Percentiles rank a stretch among this genome's conserved stretches.
These are phyloP conservation scores for Cheirogaleus major DNA, from an alignment of 2,797 vertebrate species.

Conservation along the genomic window DNA sequence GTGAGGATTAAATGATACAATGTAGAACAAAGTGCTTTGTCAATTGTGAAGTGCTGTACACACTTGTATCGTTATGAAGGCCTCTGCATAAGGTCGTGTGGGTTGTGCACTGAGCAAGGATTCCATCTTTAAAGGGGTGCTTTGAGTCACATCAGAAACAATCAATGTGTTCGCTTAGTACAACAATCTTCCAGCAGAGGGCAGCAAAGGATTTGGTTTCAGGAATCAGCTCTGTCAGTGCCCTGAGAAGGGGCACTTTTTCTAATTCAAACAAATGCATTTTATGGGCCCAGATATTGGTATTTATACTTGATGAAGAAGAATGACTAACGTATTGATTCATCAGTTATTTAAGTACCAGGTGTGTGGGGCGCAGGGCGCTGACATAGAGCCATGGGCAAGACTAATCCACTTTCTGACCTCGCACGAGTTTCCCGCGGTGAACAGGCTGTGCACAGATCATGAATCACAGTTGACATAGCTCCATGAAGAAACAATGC, in stretches of 20 bases:
- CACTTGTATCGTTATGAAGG: background rate
- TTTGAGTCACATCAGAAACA: background rate
- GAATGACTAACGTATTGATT: background rate
- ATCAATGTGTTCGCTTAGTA: background rate
- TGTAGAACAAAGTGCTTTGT: background rate
- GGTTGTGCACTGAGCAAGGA: background rate
- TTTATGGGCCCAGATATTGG: background rate
- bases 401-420: background rate
- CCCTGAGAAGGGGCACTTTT: background rate
- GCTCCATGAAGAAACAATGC: background rate
- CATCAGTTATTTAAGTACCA: background rate
- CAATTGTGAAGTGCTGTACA: background rate
- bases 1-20: background rate
- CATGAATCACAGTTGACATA: background rate
- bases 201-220: background rate
- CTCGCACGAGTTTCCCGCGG: accelerated
- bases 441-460: background rate
- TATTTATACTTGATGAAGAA: background rate
- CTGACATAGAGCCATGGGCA: background rate
- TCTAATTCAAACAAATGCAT: background rate
- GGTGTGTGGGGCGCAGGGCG: background rate
- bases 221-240: background rate
- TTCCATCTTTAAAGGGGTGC: too few species aligned
- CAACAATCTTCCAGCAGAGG: background rate
- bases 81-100: background rate